These are phyloP conservation scores for Harpalus rubripes DNA, from an alignment of 2,888 invertebrate genomes.

Conservation along the genomic window DNA sequence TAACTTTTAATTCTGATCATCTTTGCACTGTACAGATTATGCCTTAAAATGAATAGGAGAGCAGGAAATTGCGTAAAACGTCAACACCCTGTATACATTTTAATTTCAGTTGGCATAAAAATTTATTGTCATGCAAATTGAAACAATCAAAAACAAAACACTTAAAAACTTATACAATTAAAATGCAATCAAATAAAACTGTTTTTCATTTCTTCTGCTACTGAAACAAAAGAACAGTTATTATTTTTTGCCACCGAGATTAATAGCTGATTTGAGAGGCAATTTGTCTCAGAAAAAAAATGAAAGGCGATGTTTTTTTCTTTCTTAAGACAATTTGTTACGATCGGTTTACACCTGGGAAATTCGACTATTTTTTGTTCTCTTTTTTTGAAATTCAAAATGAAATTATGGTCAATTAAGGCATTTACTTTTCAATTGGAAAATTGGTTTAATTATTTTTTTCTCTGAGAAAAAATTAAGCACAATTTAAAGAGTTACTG, in stretches of 20 bases:
- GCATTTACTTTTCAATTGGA: slow-evolving; percentile 23
- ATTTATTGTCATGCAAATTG: background rate
- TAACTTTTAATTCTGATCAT: too few relatives aligned
- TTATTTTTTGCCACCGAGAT: slow-evolving; percentile 46
- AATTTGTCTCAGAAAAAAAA: slow-evolving; percentile 40
- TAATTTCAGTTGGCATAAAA: too few relatives aligned
- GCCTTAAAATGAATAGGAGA: too few relatives aligned
- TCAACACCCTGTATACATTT: too few relatives aligned
- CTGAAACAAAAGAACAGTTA: slow-evolving; percentile 52
- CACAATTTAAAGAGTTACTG: too few relatives aligned
- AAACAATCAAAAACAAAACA: background rate
- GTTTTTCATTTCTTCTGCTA: slow-evolving; percentile 28
- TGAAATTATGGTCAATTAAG: slow-evolving; percentile 37
- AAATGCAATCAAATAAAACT: slow-evolving; percentile 37
- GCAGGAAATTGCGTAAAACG: too few relatives aligned
- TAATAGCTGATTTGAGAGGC: slow-evolving; percentile 37
- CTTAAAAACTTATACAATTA: slow-evolving; percentile 13
- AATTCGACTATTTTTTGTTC: slow-evolving; percentile 27
- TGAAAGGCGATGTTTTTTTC: slow-evolving; percentile 19
- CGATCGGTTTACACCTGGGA: slow-evolving; percentile 31
- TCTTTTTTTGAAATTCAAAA: background rate
- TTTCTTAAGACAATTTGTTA: slow-evolving; percentile 7
- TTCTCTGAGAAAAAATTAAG: background rate
- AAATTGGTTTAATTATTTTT: slow-evolving; percentile 28
- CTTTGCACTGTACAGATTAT: too few relatives aligned